phyloP scores from a whole-genome alignment of 2,797 vertebrate species.

The Limosa lapponica region DNA sequence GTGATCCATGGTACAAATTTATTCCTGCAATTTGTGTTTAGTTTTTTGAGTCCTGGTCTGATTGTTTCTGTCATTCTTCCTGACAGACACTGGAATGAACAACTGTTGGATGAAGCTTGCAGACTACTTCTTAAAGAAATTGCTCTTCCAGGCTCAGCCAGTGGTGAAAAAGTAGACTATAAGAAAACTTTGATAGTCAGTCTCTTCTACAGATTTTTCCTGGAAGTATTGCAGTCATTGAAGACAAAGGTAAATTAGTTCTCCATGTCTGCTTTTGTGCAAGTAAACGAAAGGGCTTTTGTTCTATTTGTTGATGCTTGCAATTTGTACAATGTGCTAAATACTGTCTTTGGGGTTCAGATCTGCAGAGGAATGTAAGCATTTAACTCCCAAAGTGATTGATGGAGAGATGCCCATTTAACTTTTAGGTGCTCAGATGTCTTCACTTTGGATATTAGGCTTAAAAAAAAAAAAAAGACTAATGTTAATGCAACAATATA shows the following conservation, averaged over 20 bases:
- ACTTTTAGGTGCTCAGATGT: neutral
- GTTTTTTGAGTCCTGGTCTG: neutral
- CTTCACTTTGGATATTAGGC: neutral
- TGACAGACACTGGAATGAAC: constrained; percentile 85
- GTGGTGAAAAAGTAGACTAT: constrained; percentile 84
- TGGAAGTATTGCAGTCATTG: constrained; percentile 84
- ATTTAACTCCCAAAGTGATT: neutral
- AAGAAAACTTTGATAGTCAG: constrained; percentile 86
- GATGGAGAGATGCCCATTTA: neutral
- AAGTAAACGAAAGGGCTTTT: neutral
- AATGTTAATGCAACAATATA: neutral
- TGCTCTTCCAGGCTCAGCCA: constrained; percentile 72
- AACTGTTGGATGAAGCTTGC: constrained; percentile 82
- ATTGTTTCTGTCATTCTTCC: neutral
- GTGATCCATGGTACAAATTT: neutral
- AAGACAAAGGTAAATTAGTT: constrained; percentile 60
- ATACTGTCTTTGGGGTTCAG: neutral
- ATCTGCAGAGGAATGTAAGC: neutral
- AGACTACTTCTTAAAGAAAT: constrained; percentile 84
- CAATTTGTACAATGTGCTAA: neutral
- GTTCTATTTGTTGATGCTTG: neutral
- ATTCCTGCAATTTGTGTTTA: neutral
- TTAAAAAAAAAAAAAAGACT: neutral
- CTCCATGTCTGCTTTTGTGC: neutral
- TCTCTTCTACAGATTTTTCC: constrained; percentile 90